Percentiles rank a stretch among this genome's conserved stretches.
phyloP scores from a whole-genome alignment of 2,113 vertebrate genomes.

The Probosciger aterrimus region DNA sequence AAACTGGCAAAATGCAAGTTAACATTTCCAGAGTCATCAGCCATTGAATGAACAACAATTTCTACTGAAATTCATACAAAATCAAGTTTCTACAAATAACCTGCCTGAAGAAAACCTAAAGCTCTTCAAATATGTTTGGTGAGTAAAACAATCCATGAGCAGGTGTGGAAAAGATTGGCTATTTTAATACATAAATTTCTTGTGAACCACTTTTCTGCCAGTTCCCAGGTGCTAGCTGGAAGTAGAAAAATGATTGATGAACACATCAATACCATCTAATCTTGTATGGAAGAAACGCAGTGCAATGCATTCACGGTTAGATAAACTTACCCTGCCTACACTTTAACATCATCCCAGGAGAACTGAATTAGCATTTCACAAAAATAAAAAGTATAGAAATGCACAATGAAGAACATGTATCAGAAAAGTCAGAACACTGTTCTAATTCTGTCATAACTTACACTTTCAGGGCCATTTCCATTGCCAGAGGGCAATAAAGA shows the following conservation, averaged over 20 bases:
- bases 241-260: background rate
- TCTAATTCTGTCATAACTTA: background rate
- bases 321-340: background rate
- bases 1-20: background rate
- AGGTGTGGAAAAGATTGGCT: background rate
- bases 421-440: background rate
- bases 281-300: background rate
- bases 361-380: conserved; percentile 44
- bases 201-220: background rate
- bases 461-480: background rate
- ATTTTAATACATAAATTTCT: background rate
- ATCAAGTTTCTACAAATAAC: background rate
- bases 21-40: background rate
- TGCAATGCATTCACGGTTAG: background rate
- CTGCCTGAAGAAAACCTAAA: background rate
- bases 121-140: background rate
- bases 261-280: background rate
- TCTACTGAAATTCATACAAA: background rate
- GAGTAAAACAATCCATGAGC: background rate
- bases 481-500: conserved; percentile 9
- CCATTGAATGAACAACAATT: background rate
- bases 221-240: background rate
- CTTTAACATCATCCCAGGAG: background rate
- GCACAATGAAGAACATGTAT: background rate
- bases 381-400: background rate